These are phyloP conservation scores for Scrobipalpa atriplicella DNA, from an alignment of 2,888 invertebrate species.

Conservation along the genomic window DNA sequence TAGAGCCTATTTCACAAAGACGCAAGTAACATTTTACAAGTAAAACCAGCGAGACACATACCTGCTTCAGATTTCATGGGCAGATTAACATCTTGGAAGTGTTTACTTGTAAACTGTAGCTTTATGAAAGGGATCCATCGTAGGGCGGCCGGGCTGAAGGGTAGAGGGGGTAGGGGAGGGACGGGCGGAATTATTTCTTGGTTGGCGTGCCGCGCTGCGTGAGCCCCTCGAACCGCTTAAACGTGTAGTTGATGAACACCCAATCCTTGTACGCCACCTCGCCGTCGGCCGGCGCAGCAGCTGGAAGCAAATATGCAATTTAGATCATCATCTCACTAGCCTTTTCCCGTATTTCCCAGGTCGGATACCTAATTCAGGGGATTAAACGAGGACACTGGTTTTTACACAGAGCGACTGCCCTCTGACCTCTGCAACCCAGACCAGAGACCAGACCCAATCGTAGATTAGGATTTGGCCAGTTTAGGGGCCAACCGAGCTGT, in stretches of 20 bases:
- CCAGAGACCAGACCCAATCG: no score
- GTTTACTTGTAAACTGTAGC: conserved; percentile 1
- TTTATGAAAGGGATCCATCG: neutral
- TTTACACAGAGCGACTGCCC: no score
- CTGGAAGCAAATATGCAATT: conserved; percentile 69
- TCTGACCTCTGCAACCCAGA: no score
- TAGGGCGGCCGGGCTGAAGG: neutral
- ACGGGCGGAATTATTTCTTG: conserved; percentile 84
- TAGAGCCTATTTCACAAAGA: conserved; percentile 4
- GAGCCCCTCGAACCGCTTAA: conserved; percentile 98
- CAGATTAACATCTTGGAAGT: neutral
- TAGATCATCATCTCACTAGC: neutral
- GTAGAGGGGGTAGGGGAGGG: neutral
- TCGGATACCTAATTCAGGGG: no score
- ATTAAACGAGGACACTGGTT: no score
- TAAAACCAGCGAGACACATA: neutral
- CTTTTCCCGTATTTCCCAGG: no score
- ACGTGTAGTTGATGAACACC: conserved; percentile 99
- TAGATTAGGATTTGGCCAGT: no score
- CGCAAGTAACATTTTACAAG: neutral
- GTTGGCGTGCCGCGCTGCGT: conserved; percentile 94
- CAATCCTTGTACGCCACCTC: conserved; percentile 98
- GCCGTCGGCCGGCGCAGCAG: conserved; percentile 94
- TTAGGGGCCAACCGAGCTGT: no score
- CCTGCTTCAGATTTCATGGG: neutral